Evolutionary conservation across 2,113 vertebrate genomes (phyloP), one percentile per base, ranked within the genome.

Genomic region (Tenrec ecaudatus): DNA sequence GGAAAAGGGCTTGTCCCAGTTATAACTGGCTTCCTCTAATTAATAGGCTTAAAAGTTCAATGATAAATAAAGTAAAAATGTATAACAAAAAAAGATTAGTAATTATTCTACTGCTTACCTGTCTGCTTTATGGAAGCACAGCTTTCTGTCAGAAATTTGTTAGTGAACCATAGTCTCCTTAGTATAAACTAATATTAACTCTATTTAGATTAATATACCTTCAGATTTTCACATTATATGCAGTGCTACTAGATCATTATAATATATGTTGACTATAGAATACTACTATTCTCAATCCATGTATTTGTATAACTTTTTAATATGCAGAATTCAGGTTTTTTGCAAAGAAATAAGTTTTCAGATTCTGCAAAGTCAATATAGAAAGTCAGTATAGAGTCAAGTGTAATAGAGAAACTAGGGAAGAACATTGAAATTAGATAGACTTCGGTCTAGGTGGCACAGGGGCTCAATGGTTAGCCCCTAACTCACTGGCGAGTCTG

Each of bases 1-100:
- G 19, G 88, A 91, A 53, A 96, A 92, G 75, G 86, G 40, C 53
- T 73, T 95, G 83, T 29, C 83, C 83, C 73, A 92, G 64, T 96
- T 94, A 87, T 92, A 95, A 95, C 79, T 88, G 81, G 57, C 86
- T 94, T 90, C 1, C 43, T 82, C 0, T 8, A 82, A 58, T 62
- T 95, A 81, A 62, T 25, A n/a, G 64, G 20, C 25, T 62, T 86
- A 66, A 76, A 90, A 12, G 57, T 47, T 66, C 53, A 83, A 79
- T 53, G 73, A 84, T n/a, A 36, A 77, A 40, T 17, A 94, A 76
- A 84, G 38, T 43, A 33, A 58, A 80, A 83, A 82, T 58, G n/a
- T n/a, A n/a, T n/a, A n/a, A 58, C 78, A 79, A 64, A 23, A 36
- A 87, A 68, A 47, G 1, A 77, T 88, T 89, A 4, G 38, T 82